Evolutionary conservation across 2,888 invertebrate species (phyloP).

Genomic region (Allolobophora icterica): DNA sequence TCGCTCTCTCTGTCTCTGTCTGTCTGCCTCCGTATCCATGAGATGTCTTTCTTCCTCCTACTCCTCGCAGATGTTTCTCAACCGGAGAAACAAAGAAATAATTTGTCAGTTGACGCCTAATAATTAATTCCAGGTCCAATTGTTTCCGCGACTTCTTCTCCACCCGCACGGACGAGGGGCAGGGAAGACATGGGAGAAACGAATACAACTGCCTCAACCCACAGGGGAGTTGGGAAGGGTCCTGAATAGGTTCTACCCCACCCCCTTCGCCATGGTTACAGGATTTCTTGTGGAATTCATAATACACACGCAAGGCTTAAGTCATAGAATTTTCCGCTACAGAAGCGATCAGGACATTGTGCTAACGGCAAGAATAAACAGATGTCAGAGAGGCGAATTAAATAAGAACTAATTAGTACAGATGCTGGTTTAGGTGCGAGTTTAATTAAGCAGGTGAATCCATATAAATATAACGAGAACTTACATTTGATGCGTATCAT

Average conservation of each 20-base stretch:
- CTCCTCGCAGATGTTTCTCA: neutral
- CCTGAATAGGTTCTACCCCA: neutral
- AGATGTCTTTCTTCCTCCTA: neutral
- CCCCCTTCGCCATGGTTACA: neutral
- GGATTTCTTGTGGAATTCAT: no score
- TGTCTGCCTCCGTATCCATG: neutral
- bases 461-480: no score
- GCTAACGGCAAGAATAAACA: no score
- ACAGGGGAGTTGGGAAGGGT: neutral
- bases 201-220: neutral
- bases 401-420: no score
- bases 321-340: no score
- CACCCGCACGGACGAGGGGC: neutral
- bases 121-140: conserved; percentile 7
- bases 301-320: no score
- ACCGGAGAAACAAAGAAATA: neutral
- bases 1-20: neutral
- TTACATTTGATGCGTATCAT: no score
- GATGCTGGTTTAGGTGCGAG: no score
- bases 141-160: neutral
- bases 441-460: no score
- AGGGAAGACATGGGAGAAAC: neutral
- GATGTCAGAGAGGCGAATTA: no score
- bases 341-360: no score
- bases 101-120: neutral